These are phyloP conservation scores for Coendou prehensilis DNA, from an alignment of 2,797 vertebrate genomes.

Conservation along the genomic window DNA sequence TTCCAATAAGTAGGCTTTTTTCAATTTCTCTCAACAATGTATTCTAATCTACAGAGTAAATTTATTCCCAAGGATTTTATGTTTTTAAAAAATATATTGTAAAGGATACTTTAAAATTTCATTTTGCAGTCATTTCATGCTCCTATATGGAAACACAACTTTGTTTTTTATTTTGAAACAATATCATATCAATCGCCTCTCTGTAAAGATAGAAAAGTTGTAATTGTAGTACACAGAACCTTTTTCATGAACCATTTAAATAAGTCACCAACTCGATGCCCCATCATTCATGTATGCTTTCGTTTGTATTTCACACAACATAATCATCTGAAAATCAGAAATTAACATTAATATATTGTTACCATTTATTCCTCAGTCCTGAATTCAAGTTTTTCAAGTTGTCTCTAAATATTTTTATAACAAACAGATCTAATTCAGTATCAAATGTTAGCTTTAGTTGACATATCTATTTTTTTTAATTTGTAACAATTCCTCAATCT, in stretches of 20 bases:
- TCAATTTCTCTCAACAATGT: slow-evolving; percentile 14
- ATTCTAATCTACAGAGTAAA: slow-evolving; percentile 6
- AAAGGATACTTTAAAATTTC: background rate
- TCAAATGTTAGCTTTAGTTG: background rate
- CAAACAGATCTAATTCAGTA: background rate
- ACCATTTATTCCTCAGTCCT: background rate
- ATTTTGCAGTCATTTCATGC: background rate
- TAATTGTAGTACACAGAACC: background rate
- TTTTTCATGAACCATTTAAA: background rate
- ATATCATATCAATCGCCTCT: background rate
- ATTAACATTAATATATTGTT: background rate
- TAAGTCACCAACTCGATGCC: background rate
- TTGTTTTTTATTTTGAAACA: background rate
- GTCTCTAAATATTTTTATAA: background rate
- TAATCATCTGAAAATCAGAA: background rate
- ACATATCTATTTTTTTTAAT: background rate
- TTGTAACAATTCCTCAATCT: background rate
- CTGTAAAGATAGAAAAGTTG: background rate
- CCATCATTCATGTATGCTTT: background rate
- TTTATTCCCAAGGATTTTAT: background rate
- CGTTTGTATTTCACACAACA: background rate
- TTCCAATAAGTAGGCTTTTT: slow-evolving; percentile 9
- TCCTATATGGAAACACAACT: background rate
- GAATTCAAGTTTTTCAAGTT: background rate
- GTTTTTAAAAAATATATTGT: background rate